These are phyloP conservation scores for Thalassarche chlororhynchos DNA, from an alignment of 2,113 vertebrate genomes.

Conservation along the genomic window DNA sequence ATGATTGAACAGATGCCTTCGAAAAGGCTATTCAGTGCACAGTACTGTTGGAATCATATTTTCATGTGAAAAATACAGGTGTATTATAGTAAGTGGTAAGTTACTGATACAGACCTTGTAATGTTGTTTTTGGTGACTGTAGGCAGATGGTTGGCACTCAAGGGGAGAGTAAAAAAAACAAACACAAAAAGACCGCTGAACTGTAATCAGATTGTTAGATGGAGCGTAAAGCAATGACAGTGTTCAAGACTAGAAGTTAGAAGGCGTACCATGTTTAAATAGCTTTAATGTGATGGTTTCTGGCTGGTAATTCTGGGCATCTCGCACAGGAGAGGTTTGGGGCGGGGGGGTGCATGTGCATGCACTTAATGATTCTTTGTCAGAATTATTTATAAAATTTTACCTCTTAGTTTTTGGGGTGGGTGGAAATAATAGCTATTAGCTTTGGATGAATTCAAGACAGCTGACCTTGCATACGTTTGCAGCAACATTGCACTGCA, in stretches of 20 bases:
- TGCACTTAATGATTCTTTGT: neutral
- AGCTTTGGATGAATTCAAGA: neutral
- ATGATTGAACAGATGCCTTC: neutral
- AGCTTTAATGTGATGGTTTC: conserved; percentile 26
- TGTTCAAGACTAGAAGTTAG: conserved; percentile 19
- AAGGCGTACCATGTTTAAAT: neutral
- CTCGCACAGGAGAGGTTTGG: neutral
- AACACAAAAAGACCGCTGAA: conserved; percentile 36
- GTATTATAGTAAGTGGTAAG: neutral
- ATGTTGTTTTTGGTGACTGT: conserved; percentile 10
- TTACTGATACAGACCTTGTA: neutral
- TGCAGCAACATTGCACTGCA: neutral
- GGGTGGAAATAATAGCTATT: neutral
- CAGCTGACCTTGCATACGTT: conserved; percentile 5
- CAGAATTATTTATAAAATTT: conserved; percentile 18
- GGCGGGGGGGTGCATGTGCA: neutral
- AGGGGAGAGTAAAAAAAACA: conserved; percentile 19
- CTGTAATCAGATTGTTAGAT: conserved; percentile 57
- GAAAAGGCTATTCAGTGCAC: neutral
- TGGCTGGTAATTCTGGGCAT: conserved; percentile 3
- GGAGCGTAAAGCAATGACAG: conserved; percentile 26
- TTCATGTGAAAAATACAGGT: neutral
- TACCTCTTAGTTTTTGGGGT: neutral
- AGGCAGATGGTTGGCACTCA: conserved; percentile 60
- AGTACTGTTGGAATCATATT: neutral